Percentiles rank a stretch among this genome's conserved stretches.
Evolutionary conservation across 2,797 vertebrate genomes (phyloP).

Genomic region (Xyrichtys novacula): DNA sequence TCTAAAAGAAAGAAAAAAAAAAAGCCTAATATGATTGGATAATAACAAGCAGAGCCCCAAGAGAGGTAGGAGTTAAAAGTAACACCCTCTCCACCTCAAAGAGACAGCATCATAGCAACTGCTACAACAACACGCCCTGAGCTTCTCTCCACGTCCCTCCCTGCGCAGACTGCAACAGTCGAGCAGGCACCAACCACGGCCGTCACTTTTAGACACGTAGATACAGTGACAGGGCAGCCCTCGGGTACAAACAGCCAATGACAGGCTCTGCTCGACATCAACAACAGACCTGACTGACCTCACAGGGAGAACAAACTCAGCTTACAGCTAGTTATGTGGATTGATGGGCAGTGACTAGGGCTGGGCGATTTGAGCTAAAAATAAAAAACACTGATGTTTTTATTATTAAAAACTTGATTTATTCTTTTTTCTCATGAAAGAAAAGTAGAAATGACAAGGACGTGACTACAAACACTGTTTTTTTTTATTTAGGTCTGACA

Average conservation of each 20-base stretch:
- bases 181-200: constrained; percentile 19
- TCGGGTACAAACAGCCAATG: constrained; percentile 31
- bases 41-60: neutral
- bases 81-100: constrained; percentile 19
- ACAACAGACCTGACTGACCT: constrained; percentile 23
- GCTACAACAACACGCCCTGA: constrained; percentile 23
- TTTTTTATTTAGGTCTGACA: too few species aligned
- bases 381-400: too few species aligned
- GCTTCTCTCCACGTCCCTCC: constrained; percentile 23
- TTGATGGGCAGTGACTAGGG: too few species aligned
- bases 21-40: neutral
- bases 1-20: neutral
- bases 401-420: too few species aligned
- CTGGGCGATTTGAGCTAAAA: too few species aligned
- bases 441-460: too few species aligned
- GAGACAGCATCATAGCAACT: constrained; percentile 62
- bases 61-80: constrained; percentile 30
- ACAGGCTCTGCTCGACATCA: constrained; percentile 16
- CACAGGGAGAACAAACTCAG: constrained; percentile 19
- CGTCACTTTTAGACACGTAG: constrained; percentile 1
- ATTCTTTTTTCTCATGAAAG: too few species aligned
- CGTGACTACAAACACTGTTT: too few species aligned
- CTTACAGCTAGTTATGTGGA: neutral
- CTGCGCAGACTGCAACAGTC: constrained; percentile 22
- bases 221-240: constrained; percentile 43